phyloP scores from a whole-genome alignment of 2,888 invertebrate genomes.

The Auanema freiburgensis region DNA sequence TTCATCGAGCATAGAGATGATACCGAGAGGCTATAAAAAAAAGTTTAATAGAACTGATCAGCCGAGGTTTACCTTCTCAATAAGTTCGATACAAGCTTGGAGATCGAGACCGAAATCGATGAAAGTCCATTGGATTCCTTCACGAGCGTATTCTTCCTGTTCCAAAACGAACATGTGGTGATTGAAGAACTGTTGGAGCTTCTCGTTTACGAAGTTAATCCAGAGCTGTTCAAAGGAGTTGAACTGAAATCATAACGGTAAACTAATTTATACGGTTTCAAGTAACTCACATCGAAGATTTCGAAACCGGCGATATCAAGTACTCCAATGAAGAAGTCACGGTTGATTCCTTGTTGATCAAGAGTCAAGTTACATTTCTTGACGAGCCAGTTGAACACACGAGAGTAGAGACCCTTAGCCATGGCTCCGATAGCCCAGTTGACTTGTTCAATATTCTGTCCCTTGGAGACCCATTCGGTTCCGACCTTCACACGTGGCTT shows the following conservation, averaged over 20 bases:
- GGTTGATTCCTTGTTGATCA: conserved; percentile 78
- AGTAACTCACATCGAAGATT: conserved; percentile 81
- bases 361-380: conserved; percentile 67
- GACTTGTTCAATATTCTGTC: conserved; percentile 66
- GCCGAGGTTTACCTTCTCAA: conserved; percentile 89
- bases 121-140: conserved; percentile 89
- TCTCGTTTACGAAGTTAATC: conserved; percentile 98
- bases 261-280: neutral
- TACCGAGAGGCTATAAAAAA: conserved; percentile 64
- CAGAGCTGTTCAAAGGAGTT: conserved; percentile 98
- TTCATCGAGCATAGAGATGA: conserved; percentile 65
- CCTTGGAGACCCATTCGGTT: conserved; percentile 69
- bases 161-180: conserved; percentile 97
- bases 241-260: conserved; percentile 76
- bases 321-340: conserved; percentile 94
- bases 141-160: conserved; percentile 78
- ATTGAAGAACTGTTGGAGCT: conserved; percentile 97
- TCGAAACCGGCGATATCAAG: conserved; percentile 99
- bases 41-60: too few species aligned
- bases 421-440: conserved; percentile 65
- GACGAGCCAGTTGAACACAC: conserved; percentile 68
- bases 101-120: conserved; percentile 98
- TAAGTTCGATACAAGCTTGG: conserved; percentile 91
- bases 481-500: conserved; percentile 69
- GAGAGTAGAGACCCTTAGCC: conserved; percentile 68